A percentile compares a stretch with the other conserved stretches of the same genome.
phyloP scores from a whole-genome alignment of 2,113 vertebrate genomes.

The Sprattus sprattus region DNA sequence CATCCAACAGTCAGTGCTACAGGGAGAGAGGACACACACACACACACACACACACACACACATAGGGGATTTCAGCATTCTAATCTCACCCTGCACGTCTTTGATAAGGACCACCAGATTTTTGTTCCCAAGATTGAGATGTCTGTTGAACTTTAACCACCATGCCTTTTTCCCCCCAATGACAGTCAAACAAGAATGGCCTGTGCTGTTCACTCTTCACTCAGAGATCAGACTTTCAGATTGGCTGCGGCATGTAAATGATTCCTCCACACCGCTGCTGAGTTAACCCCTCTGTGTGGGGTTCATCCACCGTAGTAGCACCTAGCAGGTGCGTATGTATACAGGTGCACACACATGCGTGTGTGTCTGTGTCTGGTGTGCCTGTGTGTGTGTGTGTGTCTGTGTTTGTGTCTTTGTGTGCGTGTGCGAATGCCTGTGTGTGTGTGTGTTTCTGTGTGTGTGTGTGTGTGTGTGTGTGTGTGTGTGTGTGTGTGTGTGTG shows the following conservation, averaged over 20 bases:
- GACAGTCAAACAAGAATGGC: constrained; percentile 49
- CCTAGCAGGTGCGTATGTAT: neutral
- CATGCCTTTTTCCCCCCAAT: constrained; percentile 63
- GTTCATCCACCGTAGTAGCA: neutral
- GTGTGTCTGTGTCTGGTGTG: neutral
- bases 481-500: constrained; percentile 7
- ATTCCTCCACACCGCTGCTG: neutral
- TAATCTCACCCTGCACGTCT: constrained; percentile 71
- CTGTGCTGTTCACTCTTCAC: neutral
- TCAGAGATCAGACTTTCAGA: neutral
- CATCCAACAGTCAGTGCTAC: constrained; percentile 18
- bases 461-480: neutral
- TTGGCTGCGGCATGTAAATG: neutral
- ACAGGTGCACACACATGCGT: neutral
- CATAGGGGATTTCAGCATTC: constrained; percentile 68
- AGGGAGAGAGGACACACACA: constrained; percentile 35
- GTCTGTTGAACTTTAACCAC: constrained; percentile 46
- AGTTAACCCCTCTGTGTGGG: neutral
- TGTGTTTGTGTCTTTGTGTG: neutral
- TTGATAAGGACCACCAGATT: constrained; percentile 68
- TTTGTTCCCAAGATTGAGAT: constrained; percentile 64
- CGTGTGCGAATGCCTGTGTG: neutral
- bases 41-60: constrained; percentile 43
- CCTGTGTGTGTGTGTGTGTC: neutral
- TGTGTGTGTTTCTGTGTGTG: neutral